phyloP scores from a whole-genome alignment of 1,140 invertebrate genomes.

The Leptinotarsa undecemlineata region DNA sequence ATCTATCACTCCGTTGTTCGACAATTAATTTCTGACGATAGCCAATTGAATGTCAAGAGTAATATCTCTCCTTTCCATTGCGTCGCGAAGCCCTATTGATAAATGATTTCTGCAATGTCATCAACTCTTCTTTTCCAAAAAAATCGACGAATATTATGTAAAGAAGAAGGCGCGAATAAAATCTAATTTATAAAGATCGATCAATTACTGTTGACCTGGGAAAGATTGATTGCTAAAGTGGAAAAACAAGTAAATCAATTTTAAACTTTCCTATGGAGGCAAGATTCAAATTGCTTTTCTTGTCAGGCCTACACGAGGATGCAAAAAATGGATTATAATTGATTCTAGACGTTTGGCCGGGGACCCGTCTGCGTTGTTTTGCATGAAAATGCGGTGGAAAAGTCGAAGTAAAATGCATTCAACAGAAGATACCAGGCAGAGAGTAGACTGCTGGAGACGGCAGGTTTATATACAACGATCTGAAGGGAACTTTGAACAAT shows the following conservation, averaged over 20 bases:
- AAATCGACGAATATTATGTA: background rate
- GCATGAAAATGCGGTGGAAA: background rate
- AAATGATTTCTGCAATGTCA: background rate
- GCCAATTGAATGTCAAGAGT: no score
- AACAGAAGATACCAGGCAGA: no score
- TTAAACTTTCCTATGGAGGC: slow-evolving; percentile 11
- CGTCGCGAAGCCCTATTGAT: background rate
- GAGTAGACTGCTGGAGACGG: no score
- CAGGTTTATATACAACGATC: no score
- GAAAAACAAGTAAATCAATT: slow-evolving; percentile 28
- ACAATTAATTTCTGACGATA: no score
- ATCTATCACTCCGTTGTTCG: no score
- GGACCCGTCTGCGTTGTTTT: background rate
- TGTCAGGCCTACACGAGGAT: background rate
- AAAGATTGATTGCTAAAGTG: slow-evolving; percentile 22
- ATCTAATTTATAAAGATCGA: slow-evolving; percentile 24
- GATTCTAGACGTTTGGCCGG: background rate
- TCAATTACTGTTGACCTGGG: slow-evolving; percentile 19
- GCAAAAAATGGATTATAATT: slow-evolving; percentile 6
- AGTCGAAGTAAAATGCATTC: no score
- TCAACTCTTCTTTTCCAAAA: background rate
- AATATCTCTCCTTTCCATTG: background rate
- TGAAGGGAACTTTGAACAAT: no score
- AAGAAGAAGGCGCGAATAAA: slow-evolving; percentile 16
- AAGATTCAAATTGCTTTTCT: background rate